Base-by-base conservation (phyloP, 2,888 invertebrate species). In the Pyrocoelia pectoralis region DNA sequence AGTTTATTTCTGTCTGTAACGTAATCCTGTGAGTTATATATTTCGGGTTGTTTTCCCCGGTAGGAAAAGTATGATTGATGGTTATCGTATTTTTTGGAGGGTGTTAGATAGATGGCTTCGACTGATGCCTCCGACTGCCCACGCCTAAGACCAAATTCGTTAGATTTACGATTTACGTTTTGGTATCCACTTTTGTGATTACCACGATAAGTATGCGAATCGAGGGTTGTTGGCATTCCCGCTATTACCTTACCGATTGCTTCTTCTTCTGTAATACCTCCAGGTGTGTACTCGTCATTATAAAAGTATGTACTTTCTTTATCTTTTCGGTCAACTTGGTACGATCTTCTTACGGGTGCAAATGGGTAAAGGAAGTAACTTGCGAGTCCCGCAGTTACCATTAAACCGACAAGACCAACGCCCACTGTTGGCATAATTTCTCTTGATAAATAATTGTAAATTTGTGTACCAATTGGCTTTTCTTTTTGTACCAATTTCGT, bases 341-440 rank as follows among this genome's bases (percentile, higher is more conserved):
- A 89, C 4, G 88, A 88, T 68, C 90, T 83, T 58, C 89, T 82
- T 0, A 88, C 86, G 5, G 87, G 86, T 1, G 88, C 84, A 67
- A 92, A 91, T 2, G 92, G 92, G 81, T 91, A 91, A 14, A 92
- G 81, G 77, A 92, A 89, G 71, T 92, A 90, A 56, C 91, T 89
- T 28, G 92, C 92, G 29, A 92, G 78, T 1, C 92, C 92, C 1
- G 90, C 89, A 38, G 90, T 85, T 63, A 92, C 86, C 64, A 92
- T 88, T 41, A 92, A 79, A 1, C 92, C 92, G 9, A 92, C 87
- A 14, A 92, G 81, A 71, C 92, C 91, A 0, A 92, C 89, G 0
- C 92, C 92, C 14, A 92, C 90, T 24, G 90, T 90, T 0, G 92
- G 92, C 89, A 92, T 91, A 0, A 92, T 89, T 82, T 92, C 92